These are phyloP conservation scores for Cantharis flavilabris DNA, from an alignment of 2,888 invertebrate genomes.

Conservation along the genomic window DNA sequence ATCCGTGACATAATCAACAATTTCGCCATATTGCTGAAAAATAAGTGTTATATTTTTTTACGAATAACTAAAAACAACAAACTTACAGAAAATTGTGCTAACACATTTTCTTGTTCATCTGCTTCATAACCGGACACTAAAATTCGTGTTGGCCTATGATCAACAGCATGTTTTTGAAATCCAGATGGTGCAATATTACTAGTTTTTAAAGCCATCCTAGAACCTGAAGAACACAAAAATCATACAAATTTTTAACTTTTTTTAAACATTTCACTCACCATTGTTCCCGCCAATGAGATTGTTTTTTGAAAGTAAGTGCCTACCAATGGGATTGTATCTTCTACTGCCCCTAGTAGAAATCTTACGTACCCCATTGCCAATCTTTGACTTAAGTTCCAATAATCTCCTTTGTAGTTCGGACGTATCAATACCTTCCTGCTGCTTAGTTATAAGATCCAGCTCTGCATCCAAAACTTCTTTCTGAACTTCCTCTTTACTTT, in stretches of 20 bases:
- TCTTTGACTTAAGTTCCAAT: slow-evolving; percentile 69
- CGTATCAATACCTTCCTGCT: slow-evolving; percentile 87
- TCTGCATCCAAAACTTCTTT: slow-evolving; percentile 91
- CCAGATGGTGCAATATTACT: slow-evolving; percentile 51
- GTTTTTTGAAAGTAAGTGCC: slow-evolving; percentile 51
- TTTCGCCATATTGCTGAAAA: slow-evolving; percentile 81
- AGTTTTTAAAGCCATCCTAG: slow-evolving; percentile 37
- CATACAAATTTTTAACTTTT: not conserved
- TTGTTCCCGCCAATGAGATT: slow-evolving; percentile 45
- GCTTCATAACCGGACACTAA: slow-evolving; percentile 85
- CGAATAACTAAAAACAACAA: not conserved
- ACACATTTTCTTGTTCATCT: slow-evolving; percentile 79
- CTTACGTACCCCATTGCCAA: slow-evolving; percentile 54
- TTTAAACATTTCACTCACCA: slow-evolving; percentile 2
- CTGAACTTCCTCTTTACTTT: slow-evolving; percentile 80
- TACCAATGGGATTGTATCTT: slow-evolving; percentile 46
- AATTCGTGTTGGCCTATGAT: slow-evolving; percentile 85
- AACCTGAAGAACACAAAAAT: slow-evolving; percentile 22
- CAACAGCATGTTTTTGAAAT: slow-evolving; percentile 65
- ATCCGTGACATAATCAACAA: slow-evolving; percentile 78
- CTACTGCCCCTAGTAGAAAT: slow-evolving; percentile 49
- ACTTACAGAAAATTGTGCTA: slow-evolving; percentile 83
- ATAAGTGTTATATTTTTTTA: not conserved
- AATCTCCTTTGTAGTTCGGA: slow-evolving; percentile 78
- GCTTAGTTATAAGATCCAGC: slow-evolving; percentile 86